Base-by-base conservation (phyloP, 2,888 invertebrate species). In the Lithophane socia region DNA sequence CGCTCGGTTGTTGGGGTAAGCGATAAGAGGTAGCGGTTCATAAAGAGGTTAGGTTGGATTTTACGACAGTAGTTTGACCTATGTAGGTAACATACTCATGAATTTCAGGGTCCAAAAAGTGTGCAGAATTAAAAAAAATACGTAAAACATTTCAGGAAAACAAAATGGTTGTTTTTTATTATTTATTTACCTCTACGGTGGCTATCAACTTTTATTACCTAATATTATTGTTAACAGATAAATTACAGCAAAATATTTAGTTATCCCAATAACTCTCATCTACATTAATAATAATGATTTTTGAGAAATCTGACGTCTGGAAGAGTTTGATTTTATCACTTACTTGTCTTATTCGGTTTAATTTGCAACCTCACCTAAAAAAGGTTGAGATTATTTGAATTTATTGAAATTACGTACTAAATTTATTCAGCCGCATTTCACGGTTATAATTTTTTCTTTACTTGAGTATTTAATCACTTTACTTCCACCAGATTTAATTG, bases 1-100 rank as follows among this genome's bases (percentile, higher is more conserved):
- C 67, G 68, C 72, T 71, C 63, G 68, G 44, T 54, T n/a, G 49
- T n/a, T 52, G 77, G 77, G 3, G 18, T 52, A 75, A 56, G 63
- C 37, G 10, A 60, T 29, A 21, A 78, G 74, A 73, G 73, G 9
- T 0, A 76, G 86, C 82, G 88, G 13, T 60, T 84, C 60, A 24
- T 54, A 18, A 18, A 42, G 29, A 18, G n/a, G 37, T 29, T 44
- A 52, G 29, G 8, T 49, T 8, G 18, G 7, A 29, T 29, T 37
- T 37, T 37, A 61, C 29, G 37, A 61, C 49, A 4, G 4, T 21
- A 3, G 29, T 49, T 29, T 13, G 24, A 7, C 24, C 21, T 18
- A 24, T 3, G 24, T 66, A 10, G 24, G 29, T 8, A 60, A 29
- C 61, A 61, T 29, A 37, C 18, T 61, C 37, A 37, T 18, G 3